These are phyloP conservation scores for Bombycilla garrulus DNA, from an alignment of 2,113 vertebrate species.

Conservation along the genomic window DNA sequence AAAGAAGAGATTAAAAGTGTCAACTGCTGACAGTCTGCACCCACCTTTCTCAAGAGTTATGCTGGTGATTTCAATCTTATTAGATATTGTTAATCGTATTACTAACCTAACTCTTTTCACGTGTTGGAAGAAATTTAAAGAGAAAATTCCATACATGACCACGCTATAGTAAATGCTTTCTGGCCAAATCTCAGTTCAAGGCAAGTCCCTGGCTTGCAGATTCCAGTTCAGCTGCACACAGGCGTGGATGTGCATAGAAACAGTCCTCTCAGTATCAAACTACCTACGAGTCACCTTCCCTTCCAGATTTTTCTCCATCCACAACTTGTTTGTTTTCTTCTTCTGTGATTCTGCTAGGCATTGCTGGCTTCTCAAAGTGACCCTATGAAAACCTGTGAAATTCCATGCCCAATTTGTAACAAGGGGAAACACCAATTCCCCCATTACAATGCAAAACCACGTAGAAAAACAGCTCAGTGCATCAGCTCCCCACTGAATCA, in stretches of 20 bases:
- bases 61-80: constrained; percentile 62
- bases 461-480: background rate
- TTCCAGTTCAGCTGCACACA: background rate
- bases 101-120: constrained; percentile 62
- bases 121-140: constrained; percentile 46
- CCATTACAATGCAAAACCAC: background rate
- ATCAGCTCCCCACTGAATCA: background rate
- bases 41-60: constrained; percentile 49
- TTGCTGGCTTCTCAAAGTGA: background rate
- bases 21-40: constrained; percentile 8
- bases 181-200: background rate
- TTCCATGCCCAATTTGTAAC: background rate
- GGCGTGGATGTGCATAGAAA: background rate
- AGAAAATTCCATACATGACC: constrained; percentile 29
- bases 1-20: background rate
- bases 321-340: background rate
- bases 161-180: background rate
- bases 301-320: background rate
- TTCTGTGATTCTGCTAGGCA: background rate
- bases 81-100: constrained; percentile 63
- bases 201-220: background rate
- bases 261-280: background rate
- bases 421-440: background rate
- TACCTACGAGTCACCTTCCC: background rate
- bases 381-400: background rate